Percentiles rank a stretch among this genome's conserved stretches.
Evolutionary conservation across 2,888 invertebrate species (phyloP).

Genomic region (Orthosia incerta): DNA sequence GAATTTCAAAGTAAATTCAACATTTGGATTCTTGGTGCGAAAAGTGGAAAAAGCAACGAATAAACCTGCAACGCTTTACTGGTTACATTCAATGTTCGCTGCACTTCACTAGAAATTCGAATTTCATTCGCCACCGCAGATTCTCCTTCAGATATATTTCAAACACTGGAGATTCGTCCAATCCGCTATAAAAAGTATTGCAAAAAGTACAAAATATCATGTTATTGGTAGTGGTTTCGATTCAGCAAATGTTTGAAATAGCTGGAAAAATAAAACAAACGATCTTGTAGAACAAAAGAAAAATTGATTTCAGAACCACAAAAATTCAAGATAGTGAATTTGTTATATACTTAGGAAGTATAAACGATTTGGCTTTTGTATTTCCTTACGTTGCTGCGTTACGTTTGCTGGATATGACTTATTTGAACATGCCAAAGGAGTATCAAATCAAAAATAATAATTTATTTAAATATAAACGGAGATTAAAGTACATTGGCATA

Average conservation of each 20-base stretch:
- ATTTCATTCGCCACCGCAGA: constrained; percentile 66
- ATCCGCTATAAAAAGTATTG: constrained; percentile 69
- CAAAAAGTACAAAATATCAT: constrained; percentile 65
- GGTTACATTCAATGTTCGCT: constrained; percentile 65
- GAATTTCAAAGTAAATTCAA: constrained; percentile 47
- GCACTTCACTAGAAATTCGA: constrained; percentile 64
- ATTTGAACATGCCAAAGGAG: background rate
- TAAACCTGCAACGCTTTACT: constrained; percentile 63
- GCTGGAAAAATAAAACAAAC: constrained; percentile 1
- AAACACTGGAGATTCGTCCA: constrained; percentile 68
- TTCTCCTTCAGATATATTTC: constrained; percentile 68
- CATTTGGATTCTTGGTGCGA: constrained; percentile 52
- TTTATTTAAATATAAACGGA: too few species aligned
- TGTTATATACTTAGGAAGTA: background rate
- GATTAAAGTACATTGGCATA: too few species aligned
- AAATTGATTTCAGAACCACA: too few species aligned
- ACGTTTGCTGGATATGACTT: background rate
- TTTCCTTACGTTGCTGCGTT: too few species aligned
- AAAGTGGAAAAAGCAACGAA: constrained; percentile 61
- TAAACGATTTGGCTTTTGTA: background rate
- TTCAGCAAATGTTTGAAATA: constrained; percentile 17
- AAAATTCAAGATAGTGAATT: background rate
- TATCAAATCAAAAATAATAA: too few species aligned
- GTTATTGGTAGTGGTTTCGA: constrained; percentile 28
- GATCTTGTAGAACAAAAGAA: background rate